phyloP scores from a whole-genome alignment of 2,797 vertebrate genomes.

The Zalophus californianus region DNA sequence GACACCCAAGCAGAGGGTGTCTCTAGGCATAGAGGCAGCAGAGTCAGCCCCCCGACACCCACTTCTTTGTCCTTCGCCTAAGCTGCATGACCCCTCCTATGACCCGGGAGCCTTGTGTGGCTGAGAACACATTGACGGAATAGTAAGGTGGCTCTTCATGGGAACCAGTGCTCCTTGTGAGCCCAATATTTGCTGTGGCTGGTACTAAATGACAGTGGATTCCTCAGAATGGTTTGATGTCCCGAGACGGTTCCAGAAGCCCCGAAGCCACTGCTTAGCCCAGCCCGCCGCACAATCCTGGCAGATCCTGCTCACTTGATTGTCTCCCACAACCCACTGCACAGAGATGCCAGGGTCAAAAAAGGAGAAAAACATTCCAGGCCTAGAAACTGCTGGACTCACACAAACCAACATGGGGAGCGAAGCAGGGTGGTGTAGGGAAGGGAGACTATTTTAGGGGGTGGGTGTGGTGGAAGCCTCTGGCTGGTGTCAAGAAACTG shows the following conservation, averaged over 20 bases:
- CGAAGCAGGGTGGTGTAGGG: neutral
- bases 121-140: neutral
- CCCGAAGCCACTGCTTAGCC: neutral
- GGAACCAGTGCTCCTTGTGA: neutral
- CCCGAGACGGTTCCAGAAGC: neutral
- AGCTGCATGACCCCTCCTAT: fast-evolving
- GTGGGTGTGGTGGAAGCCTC: neutral
- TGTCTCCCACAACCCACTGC: neutral
- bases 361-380: neutral
- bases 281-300: fast-evolving
- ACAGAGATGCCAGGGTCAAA: neutral
- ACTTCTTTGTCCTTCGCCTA: neutral
- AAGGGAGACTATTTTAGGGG: neutral
- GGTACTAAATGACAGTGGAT: neutral
- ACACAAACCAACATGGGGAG: neutral
- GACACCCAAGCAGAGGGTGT: neutral
- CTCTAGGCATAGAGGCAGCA: neutral
- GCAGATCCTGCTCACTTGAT: neutral
- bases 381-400: neutral
- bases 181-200: neutral
- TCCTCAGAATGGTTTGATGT: neutral
- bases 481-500: neutral
- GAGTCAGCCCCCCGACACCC: fast-evolving
- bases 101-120: neutral
- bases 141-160: neutral